Evolutionary conservation across 2,113 vertebrate species (phyloP).

Genomic region (Patagioenas fasciata): DNA sequence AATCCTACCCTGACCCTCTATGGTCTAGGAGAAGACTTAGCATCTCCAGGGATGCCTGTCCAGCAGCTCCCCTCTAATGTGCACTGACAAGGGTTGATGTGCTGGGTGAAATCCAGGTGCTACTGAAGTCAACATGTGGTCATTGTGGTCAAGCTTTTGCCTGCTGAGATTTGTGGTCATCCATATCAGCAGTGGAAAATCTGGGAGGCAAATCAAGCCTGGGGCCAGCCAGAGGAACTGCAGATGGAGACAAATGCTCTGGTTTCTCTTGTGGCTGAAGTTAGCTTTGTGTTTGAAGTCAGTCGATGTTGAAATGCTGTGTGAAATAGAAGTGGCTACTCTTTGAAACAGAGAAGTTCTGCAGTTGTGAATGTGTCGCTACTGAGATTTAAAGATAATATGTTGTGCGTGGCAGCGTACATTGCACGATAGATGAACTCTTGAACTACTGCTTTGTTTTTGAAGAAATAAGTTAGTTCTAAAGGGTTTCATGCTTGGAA

Average conservation of each 20-base stretch:
- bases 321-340: background rate
- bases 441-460: slow-evolving; percentile 43
- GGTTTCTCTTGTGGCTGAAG: background rate
- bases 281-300: background rate
- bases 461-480: slow-evolving; percentile 34
- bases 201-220: slow-evolving; percentile 6
- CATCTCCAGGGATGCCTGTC: background rate
- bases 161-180: slow-evolving; percentile 40
- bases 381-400: background rate
- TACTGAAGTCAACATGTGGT: slow-evolving; percentile 22
- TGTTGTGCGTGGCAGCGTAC: background rate
- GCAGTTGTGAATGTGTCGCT: background rate
- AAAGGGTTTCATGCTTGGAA: background rate
- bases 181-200: background rate
- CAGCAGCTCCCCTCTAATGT: background rate
- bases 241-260: background rate
- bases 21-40: background rate
- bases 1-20: background rate
- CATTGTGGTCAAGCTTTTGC: slow-evolving; percentile 7
- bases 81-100: background rate
- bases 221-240: background rate
- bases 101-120: slow-evolving; percentile 28
- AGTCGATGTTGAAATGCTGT: slow-evolving; percentile 2
- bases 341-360: slow-evolving; percentile 6
- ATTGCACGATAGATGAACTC: slow-evolving; percentile 18